Evolutionary conservation across 1,140 invertebrate species (phyloP).

Genomic region (Drosophila pseudoobscura): DNA sequence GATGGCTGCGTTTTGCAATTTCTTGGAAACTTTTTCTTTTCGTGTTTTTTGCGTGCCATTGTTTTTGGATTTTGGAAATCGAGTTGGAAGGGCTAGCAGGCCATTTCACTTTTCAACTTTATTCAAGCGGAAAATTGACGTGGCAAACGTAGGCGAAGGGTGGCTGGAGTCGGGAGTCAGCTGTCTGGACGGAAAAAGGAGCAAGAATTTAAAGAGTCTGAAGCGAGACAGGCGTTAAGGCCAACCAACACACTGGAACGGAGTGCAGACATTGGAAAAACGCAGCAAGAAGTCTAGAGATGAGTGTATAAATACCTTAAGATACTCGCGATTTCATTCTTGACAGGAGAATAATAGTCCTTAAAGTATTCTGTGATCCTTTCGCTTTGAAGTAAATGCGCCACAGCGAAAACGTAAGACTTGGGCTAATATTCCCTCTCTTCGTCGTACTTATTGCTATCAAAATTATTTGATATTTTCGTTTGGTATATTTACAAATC

Average conservation of each 20-base stretch:
- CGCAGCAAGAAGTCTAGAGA: neutral
- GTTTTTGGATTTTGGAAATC: slow-evolving; percentile 19
- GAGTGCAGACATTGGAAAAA: slow-evolving; percentile 9
- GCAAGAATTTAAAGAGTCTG: slow-evolving; percentile 11
- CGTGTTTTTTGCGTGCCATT: slow-evolving; percentile 6
- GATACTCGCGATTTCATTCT: neutral
- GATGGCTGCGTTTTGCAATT: slow-evolving; percentile 67
- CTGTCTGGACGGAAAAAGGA: slow-evolving; percentile 11
- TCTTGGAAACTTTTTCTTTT: slow-evolving; percentile 44
- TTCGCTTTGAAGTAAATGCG: no score
- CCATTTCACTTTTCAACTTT: slow-evolving; percentile 75
- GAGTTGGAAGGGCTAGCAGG: neutral
- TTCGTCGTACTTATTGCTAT: neutral
- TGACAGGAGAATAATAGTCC: no score
- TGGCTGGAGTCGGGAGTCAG: slow-evolving; percentile 1
- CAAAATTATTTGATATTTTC: slow-evolving; percentile 7
- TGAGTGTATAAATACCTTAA: no score
- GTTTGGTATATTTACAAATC: slow-evolving; percentile 56
- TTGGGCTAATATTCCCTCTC: neutral
- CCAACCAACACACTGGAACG: slow-evolving; percentile 7
- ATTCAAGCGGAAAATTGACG: slow-evolving; percentile 70
- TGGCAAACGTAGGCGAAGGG: slow-evolving; percentile 22
- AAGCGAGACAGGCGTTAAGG: slow-evolving; percentile 37
- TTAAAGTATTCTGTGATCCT: no score
- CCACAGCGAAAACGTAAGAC: no score